Evolutionary conservation across 2,797 vertebrate species (phyloP), one percentile per base, ranked within the genome.

Genomic region (Falco cherrug): DNA sequence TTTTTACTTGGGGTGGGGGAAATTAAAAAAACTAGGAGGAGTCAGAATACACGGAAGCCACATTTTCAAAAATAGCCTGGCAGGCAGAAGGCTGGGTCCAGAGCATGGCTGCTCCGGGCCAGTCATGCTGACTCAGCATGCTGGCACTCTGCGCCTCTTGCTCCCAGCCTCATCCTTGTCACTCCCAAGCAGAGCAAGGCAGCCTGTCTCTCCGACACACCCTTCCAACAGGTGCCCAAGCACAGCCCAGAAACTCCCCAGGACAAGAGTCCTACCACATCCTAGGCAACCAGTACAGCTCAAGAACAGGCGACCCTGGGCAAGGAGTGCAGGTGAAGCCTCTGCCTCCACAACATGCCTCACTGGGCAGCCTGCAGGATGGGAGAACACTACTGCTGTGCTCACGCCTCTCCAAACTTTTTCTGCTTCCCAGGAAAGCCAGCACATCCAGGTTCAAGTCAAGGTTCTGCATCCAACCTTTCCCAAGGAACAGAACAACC

Each of bases 61-160:
- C 48, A 79, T 97, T 96, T 98, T 97, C 97, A 98, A 98, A 98
- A 98, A 98, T 96, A 98, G 97, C 94, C 94, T 81, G 95, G 84
- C 96, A 95, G 90, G 96, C 97, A 95, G 95, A 94, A 68, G 71
- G 96, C 97, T 91, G 76, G 56, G 91, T 95, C 97, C 90, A 70
- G 90, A 96, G 97, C 90, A 10, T 6, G 90, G 96, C 97, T 94
- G 97, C 92, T 96, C 96, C 33, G 16, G 95, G 95, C 97, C 85
- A 98, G 98, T 98, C 98, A 98, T n/a, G 98, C 98, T 98, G 98
- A 98, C 98, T 98, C 98, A 98, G 98, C 98, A 97, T 17, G 10
- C 60, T 51, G 60, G 82, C 33, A 74, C 92, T 60, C 89, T 4
- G 14, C 29, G 17, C 85, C 59, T 60, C 93, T 35, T 6, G 43